phyloP scores from a whole-genome alignment of 2,797 vertebrate species.

The Cyclura pinguis region DNA sequence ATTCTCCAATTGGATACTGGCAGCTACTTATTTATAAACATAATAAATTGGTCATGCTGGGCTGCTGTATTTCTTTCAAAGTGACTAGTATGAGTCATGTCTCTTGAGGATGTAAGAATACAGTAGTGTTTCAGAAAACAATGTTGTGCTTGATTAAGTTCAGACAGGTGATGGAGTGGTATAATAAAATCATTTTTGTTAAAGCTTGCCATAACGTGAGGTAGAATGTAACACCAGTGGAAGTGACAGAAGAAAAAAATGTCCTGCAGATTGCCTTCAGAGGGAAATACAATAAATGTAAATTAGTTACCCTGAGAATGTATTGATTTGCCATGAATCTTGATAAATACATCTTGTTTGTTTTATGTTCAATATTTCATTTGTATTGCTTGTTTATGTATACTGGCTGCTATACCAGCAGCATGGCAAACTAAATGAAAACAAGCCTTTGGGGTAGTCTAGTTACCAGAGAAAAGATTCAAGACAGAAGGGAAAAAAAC shows the following conservation, averaged over 20 bases:
- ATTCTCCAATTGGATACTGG: conserved; percentile 16
- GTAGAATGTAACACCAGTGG: conserved; percentile 50
- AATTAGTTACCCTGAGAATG: conserved; percentile 69
- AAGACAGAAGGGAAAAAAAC: conserved; percentile 15
- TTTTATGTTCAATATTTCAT: conserved; percentile 15
- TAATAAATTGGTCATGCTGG: conserved; percentile 52
- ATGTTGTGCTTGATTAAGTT: conserved; percentile 75
- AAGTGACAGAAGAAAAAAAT: conserved; percentile 60
- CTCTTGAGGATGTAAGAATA: conserved; percentile 49
- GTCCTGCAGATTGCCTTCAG: conserved; percentile 61
- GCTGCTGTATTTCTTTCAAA: conserved; percentile 68
- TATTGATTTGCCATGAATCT: conserved; percentile 74
- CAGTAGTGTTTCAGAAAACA: conserved; percentile 67
- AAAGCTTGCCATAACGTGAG: conserved; percentile 60
- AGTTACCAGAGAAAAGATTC: neutral
- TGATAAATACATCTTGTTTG: conserved; percentile 60
- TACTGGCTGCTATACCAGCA: conserved; percentile 34
- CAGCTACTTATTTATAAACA: conserved; percentile 44
- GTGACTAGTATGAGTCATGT: conserved; percentile 59
- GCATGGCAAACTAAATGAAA: conserved; percentile 55
- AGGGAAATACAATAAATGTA: conserved; percentile 59
- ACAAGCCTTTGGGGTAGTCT: conserved; percentile 33
- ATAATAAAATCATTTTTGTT: conserved; percentile 76
- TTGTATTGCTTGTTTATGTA: conserved; percentile 29
- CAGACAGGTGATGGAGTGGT: conserved; percentile 74